Evolutionary conservation across 1,140 invertebrate species (phyloP), one percentile per base, ranked within the genome.

Genomic region (Zaprionus ornatus): DNA sequence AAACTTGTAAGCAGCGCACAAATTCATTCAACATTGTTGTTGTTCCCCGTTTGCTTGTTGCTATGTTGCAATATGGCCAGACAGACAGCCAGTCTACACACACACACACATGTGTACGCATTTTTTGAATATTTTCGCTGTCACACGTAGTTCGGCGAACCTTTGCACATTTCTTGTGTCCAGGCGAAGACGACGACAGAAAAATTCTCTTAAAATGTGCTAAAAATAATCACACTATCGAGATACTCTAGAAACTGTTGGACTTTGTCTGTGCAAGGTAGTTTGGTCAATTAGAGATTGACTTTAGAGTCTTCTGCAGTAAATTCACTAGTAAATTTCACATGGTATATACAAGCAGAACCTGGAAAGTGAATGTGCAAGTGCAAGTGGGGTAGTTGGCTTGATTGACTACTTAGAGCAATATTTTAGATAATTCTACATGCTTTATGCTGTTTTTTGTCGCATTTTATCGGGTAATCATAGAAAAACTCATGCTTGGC

Each of bases 71-170:
- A 73, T 59, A 60, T 52, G 45, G 54, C 42, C 45, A 73, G 40
- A 45, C 40, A 45, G 57, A 40, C 27, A 54, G 4, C 13, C 56
- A 45, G 50, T 63, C 45, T 19, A 42, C 29, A 29, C 17, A 64
- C 15, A 25, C 50, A 32, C 25, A 25, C 25, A 59, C 37, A 37
- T 67, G 23, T 29, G 23, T 62, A 54, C 52, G 61, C 66, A 70
- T 82, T 83, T 55, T 61, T 67, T 1, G 32, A 60, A 83, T 79
- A 75, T 60, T 62, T 65, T 63, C 42, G 45, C 45, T 78, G 75
- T 66, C 75, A 66, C 40, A 62, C 32, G 21, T 61, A 78, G 77
- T 78, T 79, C 77, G 56, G 37, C 77, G 77, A 79, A 78, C 74
- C 69, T 57, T 42, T 15, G 1, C 21, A 48, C 54, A 64, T 37